Evolutionary conservation across 2,888 invertebrate genomes (phyloP).

Genomic region (Odontocolon sp.): DNA sequence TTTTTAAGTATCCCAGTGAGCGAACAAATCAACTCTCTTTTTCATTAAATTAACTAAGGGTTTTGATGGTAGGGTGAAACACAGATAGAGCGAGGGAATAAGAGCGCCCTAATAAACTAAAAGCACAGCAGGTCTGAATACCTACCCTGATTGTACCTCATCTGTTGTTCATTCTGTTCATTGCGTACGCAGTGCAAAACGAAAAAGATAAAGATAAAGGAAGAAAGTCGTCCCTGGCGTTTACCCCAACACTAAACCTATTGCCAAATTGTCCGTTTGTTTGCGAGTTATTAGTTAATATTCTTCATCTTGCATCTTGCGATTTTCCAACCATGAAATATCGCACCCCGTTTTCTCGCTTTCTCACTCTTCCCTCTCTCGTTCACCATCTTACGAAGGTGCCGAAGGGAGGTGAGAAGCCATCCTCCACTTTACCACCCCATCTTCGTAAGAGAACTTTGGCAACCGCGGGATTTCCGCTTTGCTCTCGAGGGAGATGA

Average conservation of each 20-base stretch:
- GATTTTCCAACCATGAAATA: conserved; percentile 37
- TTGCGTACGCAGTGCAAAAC: conserved; percentile 23
- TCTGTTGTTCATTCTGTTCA: neutral
- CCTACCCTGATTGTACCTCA: conserved; percentile 56
- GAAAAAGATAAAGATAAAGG: conserved; percentile 35
- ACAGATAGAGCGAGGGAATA: neutral
- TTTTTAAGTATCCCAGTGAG: no score
- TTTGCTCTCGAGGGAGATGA: conserved; percentile 6
- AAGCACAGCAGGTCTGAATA: conserved; percentile 58
- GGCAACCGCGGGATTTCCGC: conserved; percentile 4
- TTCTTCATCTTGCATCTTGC: conserved; percentile 58
- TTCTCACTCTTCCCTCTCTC: conserved; percentile 33
- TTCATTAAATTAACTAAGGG: neutral
- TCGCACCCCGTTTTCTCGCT: conserved; percentile 33
- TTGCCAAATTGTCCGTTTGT: conserved; percentile 69
- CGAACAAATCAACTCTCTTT: neutral
- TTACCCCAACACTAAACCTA: conserved; percentile 57
- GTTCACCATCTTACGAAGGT: conserved; percentile 34
- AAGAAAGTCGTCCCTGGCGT: conserved; percentile 5
- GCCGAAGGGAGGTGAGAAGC: conserved; percentile 41
- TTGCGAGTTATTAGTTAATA: conserved; percentile 67
- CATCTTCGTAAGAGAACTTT: conserved; percentile 34
- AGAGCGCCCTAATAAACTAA: conserved; percentile 61
- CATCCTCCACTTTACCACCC: conserved; percentile 8
- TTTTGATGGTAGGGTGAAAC: neutral